phyloP scores from a whole-genome alignment of 1,140 invertebrate genomes.

The Sipha flava region DNA sequence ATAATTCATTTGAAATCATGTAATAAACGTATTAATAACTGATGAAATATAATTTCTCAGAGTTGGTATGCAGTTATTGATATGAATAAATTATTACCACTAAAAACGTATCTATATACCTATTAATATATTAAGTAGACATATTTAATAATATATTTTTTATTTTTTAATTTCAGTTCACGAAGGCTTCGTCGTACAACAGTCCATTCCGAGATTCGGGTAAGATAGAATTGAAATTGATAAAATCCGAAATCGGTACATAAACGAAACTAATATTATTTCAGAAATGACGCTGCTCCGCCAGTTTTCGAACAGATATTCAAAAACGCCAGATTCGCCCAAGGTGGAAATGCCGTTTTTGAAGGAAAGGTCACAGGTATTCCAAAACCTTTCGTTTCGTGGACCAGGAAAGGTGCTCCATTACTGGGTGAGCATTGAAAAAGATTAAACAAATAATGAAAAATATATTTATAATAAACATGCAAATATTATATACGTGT shows the following conservation, averaged over 20 bases:
- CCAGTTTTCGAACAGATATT: conserved; percentile 90
- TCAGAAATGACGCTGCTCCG: conserved; percentile 45
- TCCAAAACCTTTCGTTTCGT: conserved; percentile 87
- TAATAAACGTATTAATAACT: too few species aligned
- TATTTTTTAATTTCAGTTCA: conserved; percentile 13
- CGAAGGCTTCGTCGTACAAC: conserved; percentile 10
- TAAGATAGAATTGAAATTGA: background rate
- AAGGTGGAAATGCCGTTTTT: conserved; percentile 85
- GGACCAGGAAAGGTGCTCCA: conserved; percentile 81
- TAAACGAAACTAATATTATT: background rate
- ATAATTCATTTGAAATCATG: too few species aligned
- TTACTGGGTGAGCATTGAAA: conserved; percentile 50
- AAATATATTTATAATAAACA: too few species aligned
- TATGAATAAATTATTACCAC: too few species aligned
- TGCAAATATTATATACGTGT: too few species aligned
- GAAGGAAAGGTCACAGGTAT: conserved; percentile 83
- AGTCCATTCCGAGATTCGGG: conserved; percentile 20
- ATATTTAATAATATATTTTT: background rate
- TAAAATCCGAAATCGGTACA: background rate
- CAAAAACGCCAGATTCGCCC: conserved; percentile 83
- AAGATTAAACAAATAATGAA: too few species aligned
- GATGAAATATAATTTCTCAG: too few species aligned
- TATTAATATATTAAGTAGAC: too few species aligned
- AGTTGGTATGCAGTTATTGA: too few species aligned
- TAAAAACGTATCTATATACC: too few species aligned